These are phyloP conservation scores for Stegophylla sp. DNA, from an alignment of 2,888 invertebrate genomes.

Conservation along the genomic window DNA sequence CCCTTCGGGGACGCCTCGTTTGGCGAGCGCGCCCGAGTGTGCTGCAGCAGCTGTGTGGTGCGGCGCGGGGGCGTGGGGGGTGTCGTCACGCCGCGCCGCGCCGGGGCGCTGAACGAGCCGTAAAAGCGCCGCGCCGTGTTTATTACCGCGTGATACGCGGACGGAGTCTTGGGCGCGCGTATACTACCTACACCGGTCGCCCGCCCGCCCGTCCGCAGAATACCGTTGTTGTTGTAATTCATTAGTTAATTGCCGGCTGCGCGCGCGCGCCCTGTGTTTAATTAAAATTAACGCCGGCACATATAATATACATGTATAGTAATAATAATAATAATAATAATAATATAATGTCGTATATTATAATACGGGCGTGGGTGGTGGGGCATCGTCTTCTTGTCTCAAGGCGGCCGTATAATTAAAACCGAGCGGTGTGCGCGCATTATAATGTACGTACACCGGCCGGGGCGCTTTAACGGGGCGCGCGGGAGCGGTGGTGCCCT, in stretches of 20 bases:
- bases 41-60: too few species aligned
- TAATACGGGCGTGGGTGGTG: too few species aligned
- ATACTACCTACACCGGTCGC: neutral
- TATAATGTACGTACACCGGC: neutral
- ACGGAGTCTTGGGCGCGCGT: constrained; percentile 2
- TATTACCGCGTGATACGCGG: neutral
- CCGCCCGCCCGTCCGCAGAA: neutral
- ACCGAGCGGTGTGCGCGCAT: constrained; percentile 30
- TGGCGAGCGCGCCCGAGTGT: neutral
- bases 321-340: neutral
- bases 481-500: neutral
- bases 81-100: neutral
- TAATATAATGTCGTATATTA: too few species aligned
- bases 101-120: constrained; percentile 27
- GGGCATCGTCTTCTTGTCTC: constrained; percentile 30
- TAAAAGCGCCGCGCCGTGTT: constrained; percentile 30
- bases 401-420: constrained; percentile 44
- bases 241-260: constrained; percentile 53
- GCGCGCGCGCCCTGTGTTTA: constrained; percentile 40
- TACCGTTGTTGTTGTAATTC: constrained; percentile 44
- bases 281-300: constrained; percentile 49
- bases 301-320: neutral
- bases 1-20: neutral
- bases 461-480: constrained; percentile 1
- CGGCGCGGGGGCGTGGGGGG: neutral